Conservation (phyloP, 2,113 vertebrate species). For the Corythaixoides concolor region DNA sequence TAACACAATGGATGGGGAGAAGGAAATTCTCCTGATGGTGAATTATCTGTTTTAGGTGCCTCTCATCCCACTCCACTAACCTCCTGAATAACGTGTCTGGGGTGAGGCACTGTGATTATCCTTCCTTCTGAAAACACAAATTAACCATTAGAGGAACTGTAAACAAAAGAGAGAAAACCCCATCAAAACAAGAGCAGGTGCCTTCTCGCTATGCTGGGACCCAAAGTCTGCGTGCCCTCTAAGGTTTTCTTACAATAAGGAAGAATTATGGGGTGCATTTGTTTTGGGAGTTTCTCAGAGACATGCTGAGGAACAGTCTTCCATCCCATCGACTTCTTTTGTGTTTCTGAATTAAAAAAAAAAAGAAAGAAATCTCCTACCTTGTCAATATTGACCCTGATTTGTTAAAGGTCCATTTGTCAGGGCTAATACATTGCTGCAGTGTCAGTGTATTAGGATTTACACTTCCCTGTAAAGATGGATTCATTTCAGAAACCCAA, state of each 20-base stretch:
- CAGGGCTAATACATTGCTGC: not conserved
- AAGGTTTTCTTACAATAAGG: not conserved
- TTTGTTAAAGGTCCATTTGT: not conserved
- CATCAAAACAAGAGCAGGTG: not conserved
- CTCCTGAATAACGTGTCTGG: not conserved
- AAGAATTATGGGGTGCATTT: not conserved
- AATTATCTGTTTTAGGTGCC: not conserved
- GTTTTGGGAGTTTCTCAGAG: not conserved
- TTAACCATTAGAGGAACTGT: not conserved
- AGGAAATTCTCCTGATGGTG: not conserved
- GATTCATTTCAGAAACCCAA: not conserved
- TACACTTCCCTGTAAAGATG: not conserved
- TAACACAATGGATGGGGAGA: not conserved
- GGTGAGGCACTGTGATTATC: not conserved
- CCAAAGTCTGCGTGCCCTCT: not conserved
- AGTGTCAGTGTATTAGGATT: not conserved
- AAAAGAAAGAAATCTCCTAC: not conserved
- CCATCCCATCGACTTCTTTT: not conserved
- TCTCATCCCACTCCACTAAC: accelerated
- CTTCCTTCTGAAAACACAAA: not conserved
- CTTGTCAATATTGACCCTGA: not conserved
- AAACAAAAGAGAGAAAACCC: not conserved
- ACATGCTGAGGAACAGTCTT: not conserved
- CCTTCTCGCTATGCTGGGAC: not conserved
- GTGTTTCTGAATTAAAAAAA: not conserved